These are phyloP conservation scores for Lamprologus lemairii DNA, from an alignment of 2,113 vertebrate species.

Conservation along the genomic window DNA sequence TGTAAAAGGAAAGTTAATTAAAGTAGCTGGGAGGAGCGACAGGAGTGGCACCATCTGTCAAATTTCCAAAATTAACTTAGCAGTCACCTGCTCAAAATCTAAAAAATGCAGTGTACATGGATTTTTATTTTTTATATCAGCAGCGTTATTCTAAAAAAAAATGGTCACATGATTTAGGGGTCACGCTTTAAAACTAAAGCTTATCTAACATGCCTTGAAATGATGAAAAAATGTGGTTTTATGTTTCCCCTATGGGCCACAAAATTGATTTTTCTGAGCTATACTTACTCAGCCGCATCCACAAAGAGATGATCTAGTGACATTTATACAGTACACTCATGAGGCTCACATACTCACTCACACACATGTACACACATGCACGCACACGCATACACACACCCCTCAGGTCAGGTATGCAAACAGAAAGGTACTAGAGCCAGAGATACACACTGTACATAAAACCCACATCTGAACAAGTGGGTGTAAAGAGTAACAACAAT, in stretches of 20 bases:
- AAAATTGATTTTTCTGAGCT: slow-evolving; percentile 51
- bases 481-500: not conserved
- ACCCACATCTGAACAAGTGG: not conserved
- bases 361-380: not conserved
- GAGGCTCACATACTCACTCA: slow-evolving; percentile 1
- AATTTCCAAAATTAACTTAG: not conserved
- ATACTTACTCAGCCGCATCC: slow-evolving; percentile 40
- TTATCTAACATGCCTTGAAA: not conserved
- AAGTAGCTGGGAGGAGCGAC: not conserved
- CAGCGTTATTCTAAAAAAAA: not conserved
- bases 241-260: slow-evolving; percentile 30
- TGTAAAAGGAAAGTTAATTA: slow-evolving; percentile 2
- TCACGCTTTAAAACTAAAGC: not conserved
- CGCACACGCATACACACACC: not conserved
- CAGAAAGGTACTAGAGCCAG: not conserved
- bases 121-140: not conserved
- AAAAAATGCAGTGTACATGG: not conserved
- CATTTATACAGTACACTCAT: slow-evolving; percentile 34
- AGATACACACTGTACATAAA: not conserved
- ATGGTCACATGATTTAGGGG: not conserved
- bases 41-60: not conserved
- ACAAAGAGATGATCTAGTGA: slow-evolving; percentile 48
- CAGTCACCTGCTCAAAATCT: not conserved
- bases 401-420: not conserved
- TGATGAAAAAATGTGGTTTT: slow-evolving; percentile 20